These are phyloP conservation scores for Amblyopsis rosae DNA, from an alignment of 2,113 vertebrate genomes.

Conservation along the genomic window DNA sequence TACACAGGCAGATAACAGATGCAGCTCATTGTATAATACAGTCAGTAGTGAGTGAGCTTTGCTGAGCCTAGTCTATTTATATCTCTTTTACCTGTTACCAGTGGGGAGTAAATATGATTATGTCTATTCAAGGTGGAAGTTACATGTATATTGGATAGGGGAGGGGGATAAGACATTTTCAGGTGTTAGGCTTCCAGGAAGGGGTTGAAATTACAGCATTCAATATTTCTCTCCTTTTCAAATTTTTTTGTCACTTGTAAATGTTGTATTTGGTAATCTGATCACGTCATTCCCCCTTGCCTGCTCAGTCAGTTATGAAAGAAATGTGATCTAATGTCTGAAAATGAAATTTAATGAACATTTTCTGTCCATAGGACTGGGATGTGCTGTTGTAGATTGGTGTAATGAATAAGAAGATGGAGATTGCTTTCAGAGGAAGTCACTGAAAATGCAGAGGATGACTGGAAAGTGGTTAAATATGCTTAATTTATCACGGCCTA, in stretches of 20 bases:
- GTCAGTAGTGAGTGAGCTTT: conserved; percentile 21
- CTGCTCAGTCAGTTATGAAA: conserved; percentile 56
- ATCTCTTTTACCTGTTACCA: conserved; percentile 28
- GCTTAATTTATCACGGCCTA: conserved; percentile 67
- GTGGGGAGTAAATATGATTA: conserved; percentile 40
- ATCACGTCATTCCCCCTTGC: conserved; percentile 42
- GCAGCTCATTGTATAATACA: not conserved
- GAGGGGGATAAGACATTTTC: conserved; percentile 47
- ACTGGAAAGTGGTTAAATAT: conserved; percentile 63
- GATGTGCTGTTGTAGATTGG: conserved; percentile 56
- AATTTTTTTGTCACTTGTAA: conserved; percentile 40
- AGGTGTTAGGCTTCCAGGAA: conserved; percentile 56
- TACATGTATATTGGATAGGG: conserved; percentile 42
- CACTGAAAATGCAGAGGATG: conserved; percentile 61
- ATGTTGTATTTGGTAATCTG: conserved; percentile 54
- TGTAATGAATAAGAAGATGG: conserved; percentile 63
- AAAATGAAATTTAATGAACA: conserved; percentile 74
- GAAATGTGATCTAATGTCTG: conserved; percentile 71
- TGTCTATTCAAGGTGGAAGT: conserved; percentile 40
- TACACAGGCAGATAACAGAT: conserved; percentile 28
- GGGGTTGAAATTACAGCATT: conserved; percentile 61
- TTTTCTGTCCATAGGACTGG: conserved; percentile 59
- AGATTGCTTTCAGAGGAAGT: conserved; percentile 48
- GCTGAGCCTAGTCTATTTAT: conserved; percentile 37
- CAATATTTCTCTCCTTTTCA: conserved; percentile 53